Base-by-base conservation (phyloP, 2,888 invertebrate species). In the Ochropleura leucogaster region DNA sequence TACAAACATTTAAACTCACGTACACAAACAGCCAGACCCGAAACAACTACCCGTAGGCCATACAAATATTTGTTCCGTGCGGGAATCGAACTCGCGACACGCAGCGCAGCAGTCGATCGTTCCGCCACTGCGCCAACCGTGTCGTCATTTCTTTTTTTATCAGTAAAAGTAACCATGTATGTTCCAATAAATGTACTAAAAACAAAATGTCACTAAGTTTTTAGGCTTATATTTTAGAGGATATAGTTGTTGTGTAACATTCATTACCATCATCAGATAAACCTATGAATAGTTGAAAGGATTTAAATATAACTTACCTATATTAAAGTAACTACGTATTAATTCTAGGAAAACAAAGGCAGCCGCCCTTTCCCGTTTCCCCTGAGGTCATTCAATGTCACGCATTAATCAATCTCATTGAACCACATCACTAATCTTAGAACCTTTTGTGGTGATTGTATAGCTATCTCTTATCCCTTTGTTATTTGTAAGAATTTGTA, bases 371-470 rank as follows among this genome's bases (percentile, higher is more conserved):
- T 47, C 14, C 9, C 20, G 12, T 40, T 47, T 30, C 51, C 46
- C 49, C 57, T 40, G 20, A 59, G 67, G 59, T 75, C 68, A 46
- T 60, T 20, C 18, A 53, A 46, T 59, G 51, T 51, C 40, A 76
- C 30, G 51, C 30, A 68, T 57, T 65, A 68, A 67, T 68, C 77
- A 65, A 65, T 77, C 51, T n/a, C 18, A 60, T n/a, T 4, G 68
- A 14, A 60, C 20, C 51, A 5, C 67, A 59, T 59, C 51, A 60
- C 59, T 68, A 51, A 77, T 44, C 30, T 8, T 60, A 46, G 20
- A 72, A 73, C 49, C 49, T 73, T 72, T 51, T n/a, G 16, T 7
- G 7, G 55, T 70, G 72, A 16, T 69, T 55, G 1, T 20, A 4
- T 30, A 7, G 42, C 30, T 70, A 46, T 46, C 30, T 70, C 18